Evolutionary conservation across 1,140 invertebrate species (phyloP).

Genomic region (Drosophila biarmipes): DNA sequence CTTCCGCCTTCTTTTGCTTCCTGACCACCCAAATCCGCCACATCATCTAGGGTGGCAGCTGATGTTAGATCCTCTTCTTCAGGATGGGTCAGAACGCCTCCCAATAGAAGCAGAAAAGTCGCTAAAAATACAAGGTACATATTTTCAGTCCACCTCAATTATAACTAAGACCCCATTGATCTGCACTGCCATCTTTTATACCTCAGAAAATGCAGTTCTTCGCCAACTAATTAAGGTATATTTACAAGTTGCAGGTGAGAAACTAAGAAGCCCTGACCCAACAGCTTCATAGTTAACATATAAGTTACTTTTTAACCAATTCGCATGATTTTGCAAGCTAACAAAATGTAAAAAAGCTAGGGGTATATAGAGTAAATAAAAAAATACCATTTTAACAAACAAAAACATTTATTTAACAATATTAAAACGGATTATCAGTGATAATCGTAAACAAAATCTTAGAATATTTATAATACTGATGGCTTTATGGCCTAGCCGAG

Average conservation of each 20-base stretch:
- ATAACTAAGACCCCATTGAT: slow-evolving; percentile 11
- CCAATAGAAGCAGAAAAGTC: slow-evolving; percentile 3
- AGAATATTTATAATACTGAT: slow-evolving; percentile 15
- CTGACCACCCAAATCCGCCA: slow-evolving; percentile 43
- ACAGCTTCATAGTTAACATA: neutral
- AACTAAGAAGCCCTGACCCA: slow-evolving; percentile 7
- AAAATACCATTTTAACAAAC: no score
- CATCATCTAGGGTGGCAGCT: slow-evolving; percentile 27
- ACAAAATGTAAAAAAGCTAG: neutral
- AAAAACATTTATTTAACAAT: neutral
- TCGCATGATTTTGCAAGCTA: neutral
- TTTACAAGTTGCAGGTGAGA: slow-evolving; percentile 12
- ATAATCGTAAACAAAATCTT: no score
- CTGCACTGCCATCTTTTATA: slow-evolving; percentile 39
- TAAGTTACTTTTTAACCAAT: slow-evolving; percentile 11
- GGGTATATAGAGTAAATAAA: no score
- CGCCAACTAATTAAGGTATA: slow-evolving; percentile 40
- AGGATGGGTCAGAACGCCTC: slow-evolving; percentile 11
- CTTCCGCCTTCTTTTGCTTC: slow-evolving; percentile 38
- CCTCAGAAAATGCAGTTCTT: slow-evolving; percentile 18
- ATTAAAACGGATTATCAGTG: no score
- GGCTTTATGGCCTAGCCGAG: slow-evolving; percentile 34
- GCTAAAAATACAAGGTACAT: slow-evolving; percentile 38
- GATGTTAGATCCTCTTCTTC: neutral
- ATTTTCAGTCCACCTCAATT: neutral